Conservation (phyloP, 2,888 invertebrate genomes). For the Siphlonurus alternatus region DNA sequence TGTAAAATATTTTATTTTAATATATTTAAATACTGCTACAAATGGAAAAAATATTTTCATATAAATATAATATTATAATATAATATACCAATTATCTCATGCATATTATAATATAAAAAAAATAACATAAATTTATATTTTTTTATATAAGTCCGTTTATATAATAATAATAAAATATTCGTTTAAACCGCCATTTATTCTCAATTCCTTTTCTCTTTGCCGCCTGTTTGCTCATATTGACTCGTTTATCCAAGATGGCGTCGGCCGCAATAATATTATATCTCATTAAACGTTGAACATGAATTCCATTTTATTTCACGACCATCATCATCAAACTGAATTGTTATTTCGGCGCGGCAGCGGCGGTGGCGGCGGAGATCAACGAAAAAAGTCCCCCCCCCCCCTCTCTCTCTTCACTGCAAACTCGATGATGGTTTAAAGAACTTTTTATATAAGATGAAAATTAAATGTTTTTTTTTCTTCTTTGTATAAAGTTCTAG, state of each 20-base stretch:
- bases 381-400: no score
- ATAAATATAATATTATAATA: not conserved
- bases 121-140: not conserved
- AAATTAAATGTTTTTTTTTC: no score
- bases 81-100: not conserved
- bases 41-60: not conserved
- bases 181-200: not conserved
- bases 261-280: no score
- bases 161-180: not conserved
- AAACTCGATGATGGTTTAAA: no score
- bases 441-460: no score
- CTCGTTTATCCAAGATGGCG: not conserved
- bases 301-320: no score
- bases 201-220: not conserved
- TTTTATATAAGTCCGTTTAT: not conserved
- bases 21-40: not conserved
- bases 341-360: no score
- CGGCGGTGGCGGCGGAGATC: no score
- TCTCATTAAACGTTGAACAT: no score
- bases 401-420: no score
- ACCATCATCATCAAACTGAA: no score
- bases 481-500: not conserved
- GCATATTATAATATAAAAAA: not conserved
- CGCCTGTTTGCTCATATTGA: not conserved
- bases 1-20: not conserved